A percentile compares a stretch with the other conserved stretches of the same genome.
Conservation (phyloP, 2,113 vertebrate genomes). For the Neogobius melanostomus region DNA sequence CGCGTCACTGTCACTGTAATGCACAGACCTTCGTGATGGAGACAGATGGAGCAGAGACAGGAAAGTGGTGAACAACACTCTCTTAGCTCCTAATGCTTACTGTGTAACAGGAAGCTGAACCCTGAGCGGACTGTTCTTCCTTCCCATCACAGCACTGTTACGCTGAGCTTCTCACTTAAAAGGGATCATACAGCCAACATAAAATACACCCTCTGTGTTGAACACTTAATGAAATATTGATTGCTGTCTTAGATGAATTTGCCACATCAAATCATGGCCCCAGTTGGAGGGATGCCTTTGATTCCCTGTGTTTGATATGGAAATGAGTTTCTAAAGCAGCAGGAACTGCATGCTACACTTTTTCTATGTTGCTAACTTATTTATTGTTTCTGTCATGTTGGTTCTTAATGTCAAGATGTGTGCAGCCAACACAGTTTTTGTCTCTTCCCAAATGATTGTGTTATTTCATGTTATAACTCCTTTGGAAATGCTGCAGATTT, state of each 20-base stretch:
- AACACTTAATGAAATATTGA: constrained; percentile 79
- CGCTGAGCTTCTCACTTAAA: constrained; percentile 56
- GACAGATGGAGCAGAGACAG: constrained; percentile 27
- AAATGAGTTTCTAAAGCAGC: constrained; percentile 67
- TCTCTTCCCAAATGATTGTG: constrained; percentile 9
- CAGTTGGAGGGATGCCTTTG: constrained; percentile 69
- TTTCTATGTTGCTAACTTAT: constrained; percentile 70
- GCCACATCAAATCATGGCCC: constrained; percentile 67
- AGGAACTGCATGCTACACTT: constrained; percentile 54
- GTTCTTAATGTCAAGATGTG: constrained; percentile 47
- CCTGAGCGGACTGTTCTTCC: constrained; percentile 38
- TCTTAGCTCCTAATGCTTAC: constrained; percentile 18
- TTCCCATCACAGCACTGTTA: constrained; percentile 41
- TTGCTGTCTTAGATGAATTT: constrained; percentile 74
- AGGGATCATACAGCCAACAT: constrained; percentile 65
- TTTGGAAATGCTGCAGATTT: constrained; percentile 66
- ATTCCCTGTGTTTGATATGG: constrained; percentile 67
- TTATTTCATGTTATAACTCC: constrained; percentile 31
- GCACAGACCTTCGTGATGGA: constrained; percentile 30
- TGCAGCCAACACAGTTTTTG: constrained; percentile 22
- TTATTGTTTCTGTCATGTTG: constrained; percentile 68
- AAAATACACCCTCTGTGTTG: constrained; percentile 67
- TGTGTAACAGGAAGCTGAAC: constrained; percentile 24
- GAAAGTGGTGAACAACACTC: constrained; percentile 22
- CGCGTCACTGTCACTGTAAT: constrained; percentile 36